Percentiles rank a stretch among this genome's conserved stretches.
phyloP scores from a whole-genome alignment of 2,888 invertebrate species.

The Nomada ferruginata region DNA sequence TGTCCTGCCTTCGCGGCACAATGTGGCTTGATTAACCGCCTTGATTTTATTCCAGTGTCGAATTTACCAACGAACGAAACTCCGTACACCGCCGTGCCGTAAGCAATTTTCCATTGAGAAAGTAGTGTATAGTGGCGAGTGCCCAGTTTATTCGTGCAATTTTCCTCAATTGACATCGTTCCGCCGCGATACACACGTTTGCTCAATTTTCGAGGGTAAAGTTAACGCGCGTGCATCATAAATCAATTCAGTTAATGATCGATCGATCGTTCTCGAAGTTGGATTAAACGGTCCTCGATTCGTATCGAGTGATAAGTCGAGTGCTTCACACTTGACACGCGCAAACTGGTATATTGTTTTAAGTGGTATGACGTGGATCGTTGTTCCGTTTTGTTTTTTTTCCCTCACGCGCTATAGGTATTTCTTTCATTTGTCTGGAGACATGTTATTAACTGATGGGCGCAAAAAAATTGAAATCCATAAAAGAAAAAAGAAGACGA shows the following conservation, averaged over 20 bases:
- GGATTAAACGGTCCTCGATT: constrained; percentile 13
- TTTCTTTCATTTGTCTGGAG: too few relatives aligned
- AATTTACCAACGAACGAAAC: background rate
- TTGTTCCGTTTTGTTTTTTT: background rate
- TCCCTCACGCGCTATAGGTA: too few relatives aligned
- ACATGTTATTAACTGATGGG: too few relatives aligned
- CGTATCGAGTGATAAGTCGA: constrained; percentile 16
- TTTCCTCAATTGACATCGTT: constrained; percentile 30
- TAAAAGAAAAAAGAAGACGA: too few relatives aligned
- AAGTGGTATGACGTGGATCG: background rate
- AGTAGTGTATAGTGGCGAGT: background rate
- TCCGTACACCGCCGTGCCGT: background rate
- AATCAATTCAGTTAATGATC: constrained; percentile 31
- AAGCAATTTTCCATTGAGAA: background rate
- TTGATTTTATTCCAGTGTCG: background rate
- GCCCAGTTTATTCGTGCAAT: background rate
- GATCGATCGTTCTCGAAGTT: constrained; percentile 39
- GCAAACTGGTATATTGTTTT: constrained; percentile 3
- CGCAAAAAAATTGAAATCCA: too few relatives aligned
- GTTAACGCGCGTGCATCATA: background rate
- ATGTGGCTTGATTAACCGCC: constrained; percentile 24
- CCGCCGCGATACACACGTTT: background rate
- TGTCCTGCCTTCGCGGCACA: constrained; percentile 5
- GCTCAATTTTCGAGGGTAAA: background rate
- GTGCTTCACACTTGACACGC: background rate